Conservation (phyloP, 2,113 vertebrate species). For the Cephalopholis sonnerati region DNA sequence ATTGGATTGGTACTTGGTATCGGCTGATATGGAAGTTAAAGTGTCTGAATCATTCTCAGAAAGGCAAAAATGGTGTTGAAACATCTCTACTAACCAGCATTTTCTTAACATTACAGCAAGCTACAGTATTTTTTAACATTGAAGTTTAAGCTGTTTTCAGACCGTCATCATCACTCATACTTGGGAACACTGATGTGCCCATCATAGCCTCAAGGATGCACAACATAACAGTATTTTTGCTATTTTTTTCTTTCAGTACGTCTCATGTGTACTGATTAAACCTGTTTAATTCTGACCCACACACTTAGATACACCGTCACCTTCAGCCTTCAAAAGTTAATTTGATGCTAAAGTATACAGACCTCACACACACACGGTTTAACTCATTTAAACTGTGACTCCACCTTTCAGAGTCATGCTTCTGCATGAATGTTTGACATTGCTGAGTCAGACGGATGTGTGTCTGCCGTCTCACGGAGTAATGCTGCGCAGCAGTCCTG, state of each 20-base stretch:
- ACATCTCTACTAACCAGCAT: background rate
- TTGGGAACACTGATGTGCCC: background rate
- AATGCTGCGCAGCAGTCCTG: background rate
- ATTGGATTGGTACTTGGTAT: no score
- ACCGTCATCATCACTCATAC: background rate
- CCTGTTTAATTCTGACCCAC: background rate
- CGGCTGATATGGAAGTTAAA: no score
- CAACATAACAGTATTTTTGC: background rate
- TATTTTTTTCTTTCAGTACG: no score
- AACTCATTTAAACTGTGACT: conserved; percentile 3
- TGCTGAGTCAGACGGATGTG: conserved; percentile 47
- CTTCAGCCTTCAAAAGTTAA: background rate
- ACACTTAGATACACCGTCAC: background rate
- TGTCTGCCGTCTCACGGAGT: conserved; percentile 26
- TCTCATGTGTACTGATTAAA: background rate
- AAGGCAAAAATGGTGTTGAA: no score
- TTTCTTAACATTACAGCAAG: background rate
- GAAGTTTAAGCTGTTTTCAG: background rate
- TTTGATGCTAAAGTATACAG: background rate
- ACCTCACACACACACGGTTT: background rate
- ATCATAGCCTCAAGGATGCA: background rate
- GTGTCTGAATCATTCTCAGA: no score
- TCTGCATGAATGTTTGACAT: conserved; percentile 9
- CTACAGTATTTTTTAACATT: background rate
- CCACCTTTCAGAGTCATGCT: background rate